Evolutionary conservation across 2,113 vertebrate genomes (phyloP).

Genomic region (Hystrix brachyura): DNA sequence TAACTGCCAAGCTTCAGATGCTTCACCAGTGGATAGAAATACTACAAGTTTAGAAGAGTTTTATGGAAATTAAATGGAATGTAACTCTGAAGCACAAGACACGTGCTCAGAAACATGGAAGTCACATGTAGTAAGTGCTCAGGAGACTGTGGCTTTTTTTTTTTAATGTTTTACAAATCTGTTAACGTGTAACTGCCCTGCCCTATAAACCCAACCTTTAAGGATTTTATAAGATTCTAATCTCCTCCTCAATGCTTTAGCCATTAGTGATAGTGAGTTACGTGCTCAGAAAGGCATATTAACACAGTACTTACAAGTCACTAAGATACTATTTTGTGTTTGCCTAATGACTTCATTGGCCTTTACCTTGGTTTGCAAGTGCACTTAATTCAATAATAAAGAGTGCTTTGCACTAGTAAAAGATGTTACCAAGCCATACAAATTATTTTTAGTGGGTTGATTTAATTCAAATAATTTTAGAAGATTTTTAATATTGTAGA

Average conservation of each 20-base stretch:
- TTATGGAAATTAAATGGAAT: neutral
- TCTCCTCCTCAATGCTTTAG: neutral
- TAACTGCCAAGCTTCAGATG: neutral
- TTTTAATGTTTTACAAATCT: neutral
- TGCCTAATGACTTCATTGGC: constrained; percentile 28
- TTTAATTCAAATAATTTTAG: neutral
- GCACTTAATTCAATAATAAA: neutral
- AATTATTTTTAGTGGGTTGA: neutral
- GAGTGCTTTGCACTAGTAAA: neutral
- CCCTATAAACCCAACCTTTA: neutral
- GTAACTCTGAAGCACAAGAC: neutral
- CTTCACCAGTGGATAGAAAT: neutral
- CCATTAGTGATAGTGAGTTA: neutral
- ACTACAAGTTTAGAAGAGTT: neutral
- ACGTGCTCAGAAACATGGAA: rapidly evolving
- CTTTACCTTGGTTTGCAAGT: constrained; percentile 55
- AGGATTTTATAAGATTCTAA: constrained; percentile 14
- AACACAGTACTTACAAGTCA: neutral
- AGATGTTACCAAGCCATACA: neutral
- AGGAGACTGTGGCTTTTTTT: rapidly evolving
- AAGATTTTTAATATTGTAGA: neutral
- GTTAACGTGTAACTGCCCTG: neutral
- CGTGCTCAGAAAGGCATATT: neutral
- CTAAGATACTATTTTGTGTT: neutral
- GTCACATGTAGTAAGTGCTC: neutral